These are phyloP conservation scores for Pseudococcus longispinus DNA, from an alignment of 2,888 invertebrate species.

Conservation along the genomic window DNA sequence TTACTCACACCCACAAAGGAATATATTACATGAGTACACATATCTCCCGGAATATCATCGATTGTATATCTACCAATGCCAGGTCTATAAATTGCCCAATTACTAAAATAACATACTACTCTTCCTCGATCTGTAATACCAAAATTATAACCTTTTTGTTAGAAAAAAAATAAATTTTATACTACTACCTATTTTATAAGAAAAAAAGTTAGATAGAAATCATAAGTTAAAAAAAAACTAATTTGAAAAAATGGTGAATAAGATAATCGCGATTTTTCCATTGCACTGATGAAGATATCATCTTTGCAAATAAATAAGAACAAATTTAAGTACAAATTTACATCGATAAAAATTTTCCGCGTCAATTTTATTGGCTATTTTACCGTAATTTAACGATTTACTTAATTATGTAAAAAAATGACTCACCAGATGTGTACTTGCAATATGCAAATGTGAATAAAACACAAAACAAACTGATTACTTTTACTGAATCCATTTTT, in stretches of 20 bases:
- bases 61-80: constrained; percentile 82
- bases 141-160: not conserved
- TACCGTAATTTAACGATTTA: not conserved
- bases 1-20: constrained; percentile 88
- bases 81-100: constrained; percentile 86
- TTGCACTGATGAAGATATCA: too few species aligned
- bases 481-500: constrained; percentile 32
- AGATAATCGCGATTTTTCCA: too few species aligned
- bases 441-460: constrained; percentile 36
- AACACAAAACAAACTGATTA: not conserved
- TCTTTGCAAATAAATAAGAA: not conserved
- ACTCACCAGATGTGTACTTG: constrained; percentile 32
- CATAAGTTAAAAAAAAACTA: too few species aligned
- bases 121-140: constrained; percentile 61
- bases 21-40: constrained; percentile 87
- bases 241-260: too few species aligned
- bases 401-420: not conserved
- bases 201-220: too few species aligned
- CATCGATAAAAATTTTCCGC: not conserved
- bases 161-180: not conserved
- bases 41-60: constrained; percentile 80
- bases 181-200: too few species aligned
- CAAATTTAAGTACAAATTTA: not conserved
- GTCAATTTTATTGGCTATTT: not conserved
- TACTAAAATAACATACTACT: constrained; percentile 74